Evolutionary conservation across 2,113 vertebrate genomes (phyloP).

Genomic region (Falco punctatus): DNA sequence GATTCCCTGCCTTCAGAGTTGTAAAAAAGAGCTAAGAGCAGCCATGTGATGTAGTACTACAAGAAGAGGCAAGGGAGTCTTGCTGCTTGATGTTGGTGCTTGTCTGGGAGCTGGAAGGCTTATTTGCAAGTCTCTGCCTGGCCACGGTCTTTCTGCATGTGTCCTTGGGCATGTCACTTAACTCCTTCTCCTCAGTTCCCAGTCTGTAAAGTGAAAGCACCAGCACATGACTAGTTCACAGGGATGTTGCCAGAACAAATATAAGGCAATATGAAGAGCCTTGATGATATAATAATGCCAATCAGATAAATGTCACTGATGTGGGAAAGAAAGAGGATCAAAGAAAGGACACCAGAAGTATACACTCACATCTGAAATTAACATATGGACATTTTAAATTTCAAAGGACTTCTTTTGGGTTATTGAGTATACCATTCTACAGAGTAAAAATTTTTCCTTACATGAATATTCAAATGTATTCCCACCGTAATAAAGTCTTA

Average conservation of each 20-base stretch:
- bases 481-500: neutral
- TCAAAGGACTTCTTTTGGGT: neutral
- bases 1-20: neutral
- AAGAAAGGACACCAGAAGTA: neutral
- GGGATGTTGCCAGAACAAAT: neutral
- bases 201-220: neutral
- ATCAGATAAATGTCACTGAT: conserved; percentile 12
- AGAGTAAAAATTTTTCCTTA: neutral
- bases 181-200: neutral
- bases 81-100: neutral
- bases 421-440: neutral
- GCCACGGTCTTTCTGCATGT: neutral
- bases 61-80: neutral
- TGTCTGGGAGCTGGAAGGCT: neutral
- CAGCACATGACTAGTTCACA: neutral
- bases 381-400: conserved; percentile 1
- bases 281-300: neutral
- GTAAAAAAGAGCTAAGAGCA: neutral
- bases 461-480: neutral
- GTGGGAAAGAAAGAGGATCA: conserved; percentile 27
- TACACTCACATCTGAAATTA: neutral
- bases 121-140: neutral
- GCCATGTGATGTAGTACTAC: neutral
- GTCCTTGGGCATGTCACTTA: neutral
- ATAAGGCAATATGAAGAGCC: neutral